A percentile compares a stretch with the other conserved stretches of the same genome.
These are phyloP conservation scores for Paraescarpia echinospica DNA, from an alignment of 1,140 invertebrate species.

Conservation along the genomic window DNA sequence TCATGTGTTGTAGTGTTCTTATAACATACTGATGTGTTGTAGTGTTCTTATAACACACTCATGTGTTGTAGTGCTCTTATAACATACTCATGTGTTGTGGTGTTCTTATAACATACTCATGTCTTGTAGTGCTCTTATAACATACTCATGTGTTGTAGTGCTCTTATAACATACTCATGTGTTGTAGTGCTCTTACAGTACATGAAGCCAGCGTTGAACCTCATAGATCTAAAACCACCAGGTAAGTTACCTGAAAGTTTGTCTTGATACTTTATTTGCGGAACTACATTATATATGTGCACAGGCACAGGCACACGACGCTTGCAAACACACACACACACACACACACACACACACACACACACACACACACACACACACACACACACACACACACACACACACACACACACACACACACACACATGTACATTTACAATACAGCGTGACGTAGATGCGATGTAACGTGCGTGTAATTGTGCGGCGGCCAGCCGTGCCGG, in stretches of 20 bases:
- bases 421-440: too few species aligned
- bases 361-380: conserved; percentile 22
- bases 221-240: not conserved
- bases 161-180: not conserved
- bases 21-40: too few species aligned
- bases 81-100: not conserved
- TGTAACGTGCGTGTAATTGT: not conserved
- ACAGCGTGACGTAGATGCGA: too few species aligned
- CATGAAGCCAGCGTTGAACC: not conserved
- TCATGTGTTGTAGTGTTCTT: too few species aligned
- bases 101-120: not conserved
- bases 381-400: too few species aligned
- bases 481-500: not conserved
- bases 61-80: not conserved
- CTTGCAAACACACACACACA: too few species aligned
- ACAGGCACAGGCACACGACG: too few species aligned
- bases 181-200: not conserved
- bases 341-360: too few species aligned
- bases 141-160: not conserved
- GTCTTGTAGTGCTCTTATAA: not conserved
- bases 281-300: too few species aligned
- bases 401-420: too few species aligned
- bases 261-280: too few species aligned
- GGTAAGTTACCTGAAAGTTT: not conserved
- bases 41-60: too few species aligned